These are phyloP conservation scores for Etheostoma perlongum DNA, from an alignment of 2,797 vertebrate species.

Conservation along the genomic window DNA sequence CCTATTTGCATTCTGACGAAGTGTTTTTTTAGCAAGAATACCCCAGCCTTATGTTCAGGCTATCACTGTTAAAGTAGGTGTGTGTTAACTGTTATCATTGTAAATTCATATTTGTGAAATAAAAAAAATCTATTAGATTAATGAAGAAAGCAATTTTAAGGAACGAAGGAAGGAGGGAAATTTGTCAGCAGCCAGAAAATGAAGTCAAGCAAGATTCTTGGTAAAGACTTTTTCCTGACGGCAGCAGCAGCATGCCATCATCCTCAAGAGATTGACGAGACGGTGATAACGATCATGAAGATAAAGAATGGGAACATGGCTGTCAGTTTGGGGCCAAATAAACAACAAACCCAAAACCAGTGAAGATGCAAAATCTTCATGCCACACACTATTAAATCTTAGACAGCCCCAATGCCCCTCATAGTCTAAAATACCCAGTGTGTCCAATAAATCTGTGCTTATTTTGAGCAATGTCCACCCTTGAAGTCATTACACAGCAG, in stretches of 20 bases:
- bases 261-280: neutral
- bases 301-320: neutral
- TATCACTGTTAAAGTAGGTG: neutral
- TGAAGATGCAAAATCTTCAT: constrained; percentile 9
- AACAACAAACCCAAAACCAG: neutral
- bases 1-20: neutral
- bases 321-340: neutral
- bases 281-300: neutral
- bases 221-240: neutral
- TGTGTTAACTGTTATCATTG: neutral
- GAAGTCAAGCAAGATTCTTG: neutral
- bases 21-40: no score
- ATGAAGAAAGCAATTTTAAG: neutral
- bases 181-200: neutral
- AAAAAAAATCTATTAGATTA: neutral
- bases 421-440: constrained; percentile 9
- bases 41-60: neutral
- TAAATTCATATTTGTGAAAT: neutral
- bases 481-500: constrained; percentile 28
- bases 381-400: neutral
- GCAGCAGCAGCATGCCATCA: neutral
- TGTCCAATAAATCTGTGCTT: constrained; percentile 30
- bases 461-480: constrained; percentile 20
- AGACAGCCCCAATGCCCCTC: neutral
- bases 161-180: neutral